A percentile compares a stretch with the other conserved stretches of the same genome.
phyloP scores from a whole-genome alignment of 2,113 vertebrate genomes.

The Amblyornis subalaris region DNA sequence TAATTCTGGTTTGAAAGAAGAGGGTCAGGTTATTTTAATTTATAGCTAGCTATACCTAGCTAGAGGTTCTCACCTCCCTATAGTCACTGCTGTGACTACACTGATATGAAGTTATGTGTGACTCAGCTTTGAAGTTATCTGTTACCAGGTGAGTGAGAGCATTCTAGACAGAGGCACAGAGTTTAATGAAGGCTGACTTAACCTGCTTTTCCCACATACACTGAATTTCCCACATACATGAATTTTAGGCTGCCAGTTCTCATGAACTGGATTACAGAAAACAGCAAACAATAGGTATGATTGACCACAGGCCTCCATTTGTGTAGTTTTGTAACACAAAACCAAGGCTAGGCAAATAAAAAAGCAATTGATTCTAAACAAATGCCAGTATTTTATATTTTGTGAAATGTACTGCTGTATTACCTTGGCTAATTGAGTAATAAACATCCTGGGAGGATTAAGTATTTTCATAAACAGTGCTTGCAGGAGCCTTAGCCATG shows the following conservation, averaged over 20 bases:
- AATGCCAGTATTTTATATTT: constrained; percentile 2
- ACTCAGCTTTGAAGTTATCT: background rate
- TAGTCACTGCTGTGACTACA: background rate
- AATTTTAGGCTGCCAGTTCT: background rate
- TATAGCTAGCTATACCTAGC: background rate
- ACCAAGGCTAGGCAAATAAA: background rate
- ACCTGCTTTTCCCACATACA: background rate
- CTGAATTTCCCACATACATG: background rate
- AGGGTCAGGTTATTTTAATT: background rate
- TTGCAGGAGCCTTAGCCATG: background rate
- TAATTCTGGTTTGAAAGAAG: background rate
- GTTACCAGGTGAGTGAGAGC: background rate
- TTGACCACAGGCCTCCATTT: background rate
- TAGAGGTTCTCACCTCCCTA: background rate
- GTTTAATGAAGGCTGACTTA: background rate
- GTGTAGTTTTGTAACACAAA: background rate
- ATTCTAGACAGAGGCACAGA: background rate
- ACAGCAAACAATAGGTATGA: background rate
- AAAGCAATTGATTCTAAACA: background rate
- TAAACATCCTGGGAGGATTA: background rate
- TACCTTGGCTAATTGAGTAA: background rate
- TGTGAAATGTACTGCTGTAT: background rate
- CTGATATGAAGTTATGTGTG: background rate
- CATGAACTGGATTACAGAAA: background rate
- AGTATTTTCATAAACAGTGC: background rate